Base-by-base conservation (phyloP, 2,888 invertebrate genomes). In the Oscheius sp. region DNA sequence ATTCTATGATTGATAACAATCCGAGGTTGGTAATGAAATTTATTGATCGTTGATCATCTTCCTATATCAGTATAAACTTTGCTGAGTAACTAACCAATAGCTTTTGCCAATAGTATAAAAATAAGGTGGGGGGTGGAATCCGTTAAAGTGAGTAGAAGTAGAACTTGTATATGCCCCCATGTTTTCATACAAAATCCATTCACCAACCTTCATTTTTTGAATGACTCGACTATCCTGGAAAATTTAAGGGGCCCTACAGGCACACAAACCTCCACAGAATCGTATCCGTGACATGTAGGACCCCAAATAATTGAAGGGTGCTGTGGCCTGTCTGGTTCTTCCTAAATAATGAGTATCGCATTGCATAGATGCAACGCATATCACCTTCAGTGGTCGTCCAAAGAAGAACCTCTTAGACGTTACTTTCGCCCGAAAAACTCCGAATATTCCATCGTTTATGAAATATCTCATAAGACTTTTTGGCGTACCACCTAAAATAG, bases 151-250 rank as follows among this genome's bases (percentile, higher is more conserved):
- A 70, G 94, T 93, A 6, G 94, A 94, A 54, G 94, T 92, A 30
- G 94, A 92, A 81, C 94, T 89, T 0, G 97, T 96, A 88, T 95
- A 95, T n/a, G 97, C 97, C 51, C 97, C 97, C 96, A 97, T 96
- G 87, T 96, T 92, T 80, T 92, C 91, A 88, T 94, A 98, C 72
- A 92, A 89, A 51, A 98, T 88, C 92, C 95, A 94, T 82, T 93
- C 92, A 6, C 95, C 95, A 66, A 92, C 89, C 28, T 90, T 89
- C 88, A 94, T 89, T 76, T 91, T 90, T 0, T 93, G 92, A 77
- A 94, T 88, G 64, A 71, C 36, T 63, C 72, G 72, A 56, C 62
- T 66, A 59, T 71, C 68, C 14, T 36, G 14, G 36, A 36, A 9
- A 8, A 8, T 36, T 9, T 9, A 36, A 36, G 8, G 36, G 36